Evolutionary conservation across 2,797 vertebrate species (phyloP).

Genomic region (Apogon hyalosoma): DNA sequence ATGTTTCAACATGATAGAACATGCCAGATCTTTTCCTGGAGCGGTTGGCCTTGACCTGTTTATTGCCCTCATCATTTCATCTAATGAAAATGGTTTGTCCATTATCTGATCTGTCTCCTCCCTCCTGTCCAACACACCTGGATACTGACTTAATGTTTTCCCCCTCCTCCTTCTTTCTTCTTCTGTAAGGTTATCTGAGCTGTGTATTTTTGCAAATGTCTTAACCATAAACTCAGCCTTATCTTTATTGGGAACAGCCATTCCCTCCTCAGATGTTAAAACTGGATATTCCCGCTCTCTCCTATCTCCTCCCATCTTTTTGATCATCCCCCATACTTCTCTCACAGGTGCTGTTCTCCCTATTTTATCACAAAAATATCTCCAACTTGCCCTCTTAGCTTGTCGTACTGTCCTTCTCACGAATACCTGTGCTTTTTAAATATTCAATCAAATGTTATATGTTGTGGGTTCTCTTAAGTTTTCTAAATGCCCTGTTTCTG

Average conservation of each 20-base stretch:
- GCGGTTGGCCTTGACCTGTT: background rate
- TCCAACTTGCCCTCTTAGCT: slow-evolving; percentile 6
- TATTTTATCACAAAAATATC: background rate
- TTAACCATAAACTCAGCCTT: background rate
- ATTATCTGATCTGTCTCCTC: background rate
- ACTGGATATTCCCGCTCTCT: background rate
- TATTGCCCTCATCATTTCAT: slow-evolving; percentile 3
- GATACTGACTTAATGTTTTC: background rate
- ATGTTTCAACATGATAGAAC: slow-evolving; percentile 5
- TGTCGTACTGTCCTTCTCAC: slow-evolving; percentile 3
- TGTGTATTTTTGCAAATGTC: background rate
- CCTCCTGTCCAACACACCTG: background rate
- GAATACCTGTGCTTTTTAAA: slow-evolving; percentile 7
- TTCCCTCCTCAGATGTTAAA: background rate
- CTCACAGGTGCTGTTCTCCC: slow-evolving; percentile 7
- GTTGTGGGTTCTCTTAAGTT: background rate
- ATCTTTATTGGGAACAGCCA: background rate
- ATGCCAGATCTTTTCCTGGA: background rate
- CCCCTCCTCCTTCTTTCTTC: background rate
- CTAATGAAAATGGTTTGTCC: slow-evolving; percentile 2
- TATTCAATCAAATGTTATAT: background rate
- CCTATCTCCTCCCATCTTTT: slow-evolving; percentile 3
- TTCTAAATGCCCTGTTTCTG: too few species aligned
- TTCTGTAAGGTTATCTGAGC: background rate
- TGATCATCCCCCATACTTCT: slow-evolving; percentile 19